Base-by-base conservation (phyloP, 2,113 vertebrate species). In the Macrotis lagotis region DNA sequence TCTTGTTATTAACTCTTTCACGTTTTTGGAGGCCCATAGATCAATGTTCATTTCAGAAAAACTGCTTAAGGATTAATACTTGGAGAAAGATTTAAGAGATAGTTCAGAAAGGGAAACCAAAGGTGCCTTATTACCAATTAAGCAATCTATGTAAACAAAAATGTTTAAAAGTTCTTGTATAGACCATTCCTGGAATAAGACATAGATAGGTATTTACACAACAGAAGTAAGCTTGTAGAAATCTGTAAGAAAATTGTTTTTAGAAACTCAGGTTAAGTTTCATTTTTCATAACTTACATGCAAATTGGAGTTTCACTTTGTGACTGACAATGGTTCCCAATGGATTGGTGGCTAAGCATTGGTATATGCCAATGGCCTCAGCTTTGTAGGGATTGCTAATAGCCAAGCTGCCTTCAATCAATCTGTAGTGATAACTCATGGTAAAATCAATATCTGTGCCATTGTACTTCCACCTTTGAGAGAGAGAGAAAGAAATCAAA, bases 321-420 rank as follows among this genome's bases (percentile, higher is more conserved):
- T 98, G 98, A 98, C 99, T 99, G 95, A 99, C 97, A 89, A 99
- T 97, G 11, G 99, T 99, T 96, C 99, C 99, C 93, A 99, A 98
- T 8, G 98, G 93, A 97, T 99, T 99, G 97, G 99, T 99, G 97
- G 99, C 98, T 92, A 99, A 99, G 97, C 99, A 99, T 98, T 99
- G 99, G 98, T 99, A 99, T n/a, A 98, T 98, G 94, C 99, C 99
- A 93, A 97, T 97, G 92, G 99, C 99, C 95, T 98, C 98, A 90
- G 98, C 98, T 91, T 98, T 98, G 92, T 98, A 98, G 91, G 99
- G 99, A 89, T 98, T 98, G 98, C 98, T 99, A 98, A 99, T 99
- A 98, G 98, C 95, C 98, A 99, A 96, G 98, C 98, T 99, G 94
- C 99, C 99, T 97, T 99, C 99, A 11, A 99, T 97, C 94, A 99